These are phyloP conservation scores for Formica aserva DNA, from an alignment of 2,888 invertebrate genomes.

Conservation along the genomic window DNA sequence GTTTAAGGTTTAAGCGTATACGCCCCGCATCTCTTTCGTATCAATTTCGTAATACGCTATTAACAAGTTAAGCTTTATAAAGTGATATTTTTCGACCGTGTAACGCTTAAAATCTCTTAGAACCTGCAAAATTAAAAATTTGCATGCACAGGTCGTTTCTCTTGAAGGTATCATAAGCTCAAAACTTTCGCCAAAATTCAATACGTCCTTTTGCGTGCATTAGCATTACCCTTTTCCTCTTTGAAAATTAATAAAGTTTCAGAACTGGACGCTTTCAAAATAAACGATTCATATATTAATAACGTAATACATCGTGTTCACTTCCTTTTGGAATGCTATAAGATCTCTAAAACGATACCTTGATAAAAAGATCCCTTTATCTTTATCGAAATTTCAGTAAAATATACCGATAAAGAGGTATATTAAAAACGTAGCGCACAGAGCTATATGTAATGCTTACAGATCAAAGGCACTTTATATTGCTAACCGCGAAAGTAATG, in stretches of 20 bases:
- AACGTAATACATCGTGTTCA: slow-evolving; percentile 1
- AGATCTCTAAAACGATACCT: background rate
- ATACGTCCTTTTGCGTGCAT: background rate
- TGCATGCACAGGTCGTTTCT: background rate
- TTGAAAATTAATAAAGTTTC: background rate
- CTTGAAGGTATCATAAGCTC: background rate
- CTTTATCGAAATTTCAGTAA: slow-evolving; percentile 13
- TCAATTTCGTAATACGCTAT: slow-evolving; percentile 36
- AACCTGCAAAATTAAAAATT: slow-evolving; percentile 3
- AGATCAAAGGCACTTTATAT: slow-evolving; percentile 33
- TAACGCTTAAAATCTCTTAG: background rate
- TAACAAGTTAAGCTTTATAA: background rate
- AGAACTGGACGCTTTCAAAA: slow-evolving; percentile 4
- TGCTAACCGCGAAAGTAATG: background rate
- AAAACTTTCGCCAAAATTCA: background rate
- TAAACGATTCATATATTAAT: slow-evolving; percentile 33
- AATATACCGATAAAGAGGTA: slow-evolving; percentile 14
- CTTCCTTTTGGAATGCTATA: background rate
- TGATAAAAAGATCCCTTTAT: background rate
- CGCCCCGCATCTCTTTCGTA: background rate
- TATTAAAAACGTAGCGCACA: slow-evolving; percentile 39
- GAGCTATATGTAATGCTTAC: slow-evolving; percentile 11
- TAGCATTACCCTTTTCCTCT: background rate
- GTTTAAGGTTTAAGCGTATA: background rate
- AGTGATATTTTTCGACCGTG: slow-evolving; percentile 5